Evolutionary conservation across 2,797 vertebrate species (phyloP).

Genomic region (Chrysocyon brachyurus): DNA sequence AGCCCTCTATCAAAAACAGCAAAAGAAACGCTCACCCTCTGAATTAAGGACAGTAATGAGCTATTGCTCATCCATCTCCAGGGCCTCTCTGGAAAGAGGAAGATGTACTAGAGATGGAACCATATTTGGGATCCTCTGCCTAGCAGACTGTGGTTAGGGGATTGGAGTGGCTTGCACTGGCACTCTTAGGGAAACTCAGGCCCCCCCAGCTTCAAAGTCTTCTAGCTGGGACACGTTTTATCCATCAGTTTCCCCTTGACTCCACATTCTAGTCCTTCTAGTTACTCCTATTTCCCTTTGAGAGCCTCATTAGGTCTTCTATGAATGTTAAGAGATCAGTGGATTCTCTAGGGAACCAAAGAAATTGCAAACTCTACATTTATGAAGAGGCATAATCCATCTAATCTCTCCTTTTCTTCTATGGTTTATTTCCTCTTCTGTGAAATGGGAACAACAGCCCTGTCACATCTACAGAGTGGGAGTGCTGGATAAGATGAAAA

Average conservation of each 20-base stretch:
- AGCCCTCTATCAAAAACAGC: background rate
- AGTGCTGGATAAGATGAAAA: background rate
- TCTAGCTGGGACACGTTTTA: background rate
- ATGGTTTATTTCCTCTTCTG: background rate
- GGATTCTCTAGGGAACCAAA: background rate
- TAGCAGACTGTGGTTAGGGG: background rate
- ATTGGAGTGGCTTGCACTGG: background rate
- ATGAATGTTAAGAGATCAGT: background rate
- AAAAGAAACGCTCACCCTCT: background rate
- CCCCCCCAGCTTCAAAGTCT: background rate
- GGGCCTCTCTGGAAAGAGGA: conserved; percentile 7
- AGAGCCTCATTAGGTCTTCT: conserved; percentile 11
- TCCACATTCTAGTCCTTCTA: background rate
- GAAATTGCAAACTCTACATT: conserved; percentile 23
- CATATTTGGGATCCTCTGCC: background rate
- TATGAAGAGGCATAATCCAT: background rate
- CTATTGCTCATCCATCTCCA: background rate
- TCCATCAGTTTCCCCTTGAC: background rate
- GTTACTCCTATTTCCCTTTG: background rate
- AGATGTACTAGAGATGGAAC: background rate
- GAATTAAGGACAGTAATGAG: background rate
- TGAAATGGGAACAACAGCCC: background rate
- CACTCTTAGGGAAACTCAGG: too few relatives aligned
- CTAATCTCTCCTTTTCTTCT: background rate
- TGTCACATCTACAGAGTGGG: background rate